phyloP scores from a whole-genome alignment of 2,888 invertebrate genomes.

The Erynnis tages region DNA sequence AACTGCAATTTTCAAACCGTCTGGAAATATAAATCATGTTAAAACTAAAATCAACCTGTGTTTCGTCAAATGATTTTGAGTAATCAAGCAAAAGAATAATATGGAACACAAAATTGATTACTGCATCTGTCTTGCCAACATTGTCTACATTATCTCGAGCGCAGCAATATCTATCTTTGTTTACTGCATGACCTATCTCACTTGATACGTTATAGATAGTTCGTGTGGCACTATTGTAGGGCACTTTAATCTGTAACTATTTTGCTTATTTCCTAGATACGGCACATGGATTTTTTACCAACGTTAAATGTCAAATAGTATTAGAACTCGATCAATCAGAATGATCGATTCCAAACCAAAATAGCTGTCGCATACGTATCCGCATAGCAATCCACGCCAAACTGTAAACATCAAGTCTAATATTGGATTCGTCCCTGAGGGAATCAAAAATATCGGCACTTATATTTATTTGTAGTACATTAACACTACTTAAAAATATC shows the following conservation, averaged over 20 bases:
- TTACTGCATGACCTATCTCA: constrained; percentile 18
- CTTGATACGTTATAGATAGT: no score
- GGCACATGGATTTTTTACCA: no score
- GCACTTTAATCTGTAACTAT: no score
- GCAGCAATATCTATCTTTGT: constrained; percentile 1
- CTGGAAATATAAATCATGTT: no score
- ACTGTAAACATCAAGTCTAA: constrained; percentile 9
- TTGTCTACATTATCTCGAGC: constrained; percentile 6
- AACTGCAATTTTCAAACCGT: no score
- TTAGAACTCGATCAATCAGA: constrained; percentile 3
- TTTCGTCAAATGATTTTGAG: no score
- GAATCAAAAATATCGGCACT: not conserved
- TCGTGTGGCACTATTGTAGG: no score
- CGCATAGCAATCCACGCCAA: not conserved
- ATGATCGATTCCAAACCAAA: constrained; percentile 6
- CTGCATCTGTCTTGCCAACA: constrained; percentile 1
- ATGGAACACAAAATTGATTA: not conserved
- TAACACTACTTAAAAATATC: no score
- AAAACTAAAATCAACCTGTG: no score
- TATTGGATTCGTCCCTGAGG: not conserved
- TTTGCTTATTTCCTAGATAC: no score
- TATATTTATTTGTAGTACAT: not conserved
- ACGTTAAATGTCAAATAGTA: no score
- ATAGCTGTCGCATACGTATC: not conserved
- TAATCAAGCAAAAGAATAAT: no score